These are phyloP conservation scores for Smittia aterrima DNA, from an alignment of 2,888 invertebrate genomes.

Conservation along the genomic window DNA sequence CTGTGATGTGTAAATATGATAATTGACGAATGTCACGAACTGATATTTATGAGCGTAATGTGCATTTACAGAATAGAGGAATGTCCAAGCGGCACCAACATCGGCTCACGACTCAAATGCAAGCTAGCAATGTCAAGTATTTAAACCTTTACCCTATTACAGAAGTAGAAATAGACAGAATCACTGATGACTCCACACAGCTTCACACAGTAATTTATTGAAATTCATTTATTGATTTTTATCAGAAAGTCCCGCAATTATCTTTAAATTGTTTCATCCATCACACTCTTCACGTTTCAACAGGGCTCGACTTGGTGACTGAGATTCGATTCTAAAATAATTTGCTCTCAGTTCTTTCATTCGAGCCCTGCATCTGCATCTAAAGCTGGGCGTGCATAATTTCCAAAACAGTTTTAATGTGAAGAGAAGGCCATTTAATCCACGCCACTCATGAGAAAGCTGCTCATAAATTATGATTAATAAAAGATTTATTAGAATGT, in stretches of 20 bases:
- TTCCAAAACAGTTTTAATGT: no score
- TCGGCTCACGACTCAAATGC: neutral
- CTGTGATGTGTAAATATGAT: constrained; percentile 35
- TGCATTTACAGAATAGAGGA: constrained; percentile 35
- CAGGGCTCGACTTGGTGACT: no score
- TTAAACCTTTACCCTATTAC: neutral
- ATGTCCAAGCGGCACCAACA: neutral
- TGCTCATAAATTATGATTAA: no score
- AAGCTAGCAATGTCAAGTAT: constrained; percentile 10
- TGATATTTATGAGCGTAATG: neutral
- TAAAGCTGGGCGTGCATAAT: no score
- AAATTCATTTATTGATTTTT: neutral
- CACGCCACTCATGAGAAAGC: no score
- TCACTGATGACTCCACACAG: neutral
- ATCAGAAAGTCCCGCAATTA: no score
- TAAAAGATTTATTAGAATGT: no score
- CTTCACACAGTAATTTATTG: constrained; percentile 10
- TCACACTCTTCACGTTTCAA: neutral
- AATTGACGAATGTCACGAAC: constrained; percentile 14
- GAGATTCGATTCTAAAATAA: no score
- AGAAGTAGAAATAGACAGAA: neutral
- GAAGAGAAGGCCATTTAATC: no score
- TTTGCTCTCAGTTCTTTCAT: no score
- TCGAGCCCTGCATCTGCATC: no score
- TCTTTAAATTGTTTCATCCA: neutral